Evolutionary conservation across 2,888 invertebrate species (phyloP).

Genomic region (Drosophila stalkeri): DNA sequence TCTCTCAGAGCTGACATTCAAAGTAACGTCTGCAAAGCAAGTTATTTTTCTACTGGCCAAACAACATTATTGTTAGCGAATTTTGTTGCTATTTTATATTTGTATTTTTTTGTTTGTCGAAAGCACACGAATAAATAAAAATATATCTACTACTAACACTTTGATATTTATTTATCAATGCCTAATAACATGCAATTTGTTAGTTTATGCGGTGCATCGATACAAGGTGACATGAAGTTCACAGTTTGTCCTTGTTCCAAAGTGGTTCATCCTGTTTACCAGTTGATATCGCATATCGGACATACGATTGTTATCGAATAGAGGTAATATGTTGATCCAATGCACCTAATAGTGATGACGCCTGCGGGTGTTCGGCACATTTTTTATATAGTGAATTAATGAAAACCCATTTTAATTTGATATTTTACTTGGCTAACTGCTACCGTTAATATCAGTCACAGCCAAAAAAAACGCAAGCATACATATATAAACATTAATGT

Average conservation of each 20-base stretch:
- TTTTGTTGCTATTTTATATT: slow-evolving; percentile 17
- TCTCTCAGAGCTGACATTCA: slow-evolving; percentile 62
- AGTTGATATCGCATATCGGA: slow-evolving; percentile 34
- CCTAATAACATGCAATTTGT: slow-evolving; percentile 7
- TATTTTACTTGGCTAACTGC: slow-evolving; percentile 36
- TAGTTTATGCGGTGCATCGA: slow-evolving; percentile 13
- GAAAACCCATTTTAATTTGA: slow-evolving; percentile 25
- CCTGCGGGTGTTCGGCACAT: slow-evolving; percentile 8
- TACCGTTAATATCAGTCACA: slow-evolving; percentile 57
- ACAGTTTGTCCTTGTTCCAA: slow-evolving; percentile 33
- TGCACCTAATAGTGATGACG: slow-evolving; percentile 21
- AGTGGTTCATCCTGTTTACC: slow-evolving; percentile 34
- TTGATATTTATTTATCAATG: slow-evolving; percentile 20
- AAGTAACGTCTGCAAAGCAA: slow-evolving; percentile 55
- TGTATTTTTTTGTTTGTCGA: slow-evolving; percentile 29
- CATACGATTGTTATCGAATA: slow-evolving; percentile 49
- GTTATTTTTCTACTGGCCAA: slow-evolving; percentile 55
- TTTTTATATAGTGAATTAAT: slow-evolving; percentile 32
- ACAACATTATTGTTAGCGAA: slow-evolving; percentile 49
- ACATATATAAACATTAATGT: not conserved
- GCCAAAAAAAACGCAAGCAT: slow-evolving; percentile 40
- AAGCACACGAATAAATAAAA: slow-evolving; percentile 32
- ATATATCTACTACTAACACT: slow-evolving; percentile 17
- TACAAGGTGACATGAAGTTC: slow-evolving; percentile 42
- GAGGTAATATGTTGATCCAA: slow-evolving; percentile 13